Percentiles rank a stretch among this genome's conserved stretches.
Conservation (phyloP, 2,888 invertebrate species). For the Aspidiotus rigidus region DNA sequence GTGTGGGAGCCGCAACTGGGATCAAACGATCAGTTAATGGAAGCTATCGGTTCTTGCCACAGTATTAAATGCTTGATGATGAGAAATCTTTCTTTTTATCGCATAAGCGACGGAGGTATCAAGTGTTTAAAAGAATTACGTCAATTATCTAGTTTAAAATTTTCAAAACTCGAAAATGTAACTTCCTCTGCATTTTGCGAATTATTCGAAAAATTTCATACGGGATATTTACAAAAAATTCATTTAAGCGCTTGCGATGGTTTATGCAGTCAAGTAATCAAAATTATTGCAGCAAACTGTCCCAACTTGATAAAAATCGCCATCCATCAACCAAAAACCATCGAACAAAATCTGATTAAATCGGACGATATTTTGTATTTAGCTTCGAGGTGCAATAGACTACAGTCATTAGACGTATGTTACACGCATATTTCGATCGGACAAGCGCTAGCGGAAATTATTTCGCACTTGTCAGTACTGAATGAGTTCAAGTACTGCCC, state of each 20-base stretch:
- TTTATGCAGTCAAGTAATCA: constrained; percentile 11
- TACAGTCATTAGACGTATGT: constrained; percentile 19
- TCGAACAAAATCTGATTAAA: constrained; percentile 9
- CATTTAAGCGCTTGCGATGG: constrained; percentile 21
- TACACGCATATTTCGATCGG: constrained; percentile 25
- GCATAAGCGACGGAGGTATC: constrained; percentile 15
- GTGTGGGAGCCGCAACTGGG: constrained; percentile 27
- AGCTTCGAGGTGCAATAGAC: constrained; percentile 18
- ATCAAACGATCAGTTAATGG: constrained; percentile 23
- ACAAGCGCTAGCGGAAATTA: constrained; percentile 14
- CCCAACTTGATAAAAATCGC: constrained; percentile 19
- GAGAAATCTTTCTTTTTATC: constrained; percentile 17
- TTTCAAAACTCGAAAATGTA: constrained; percentile 26
- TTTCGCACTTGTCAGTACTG: constrained; percentile 10
- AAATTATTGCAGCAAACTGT: constrained; percentile 20
- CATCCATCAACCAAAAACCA: constrained; percentile 20
- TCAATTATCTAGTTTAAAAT: constrained; percentile 7
- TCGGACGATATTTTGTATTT: constrained; percentile 24
- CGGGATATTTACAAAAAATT: constrained; percentile 18
- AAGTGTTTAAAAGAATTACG: not conserved
- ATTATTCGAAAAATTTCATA: constrained; percentile 23
- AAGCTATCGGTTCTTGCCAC: constrained; percentile 13
- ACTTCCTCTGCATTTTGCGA: not conserved
- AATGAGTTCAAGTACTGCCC: constrained; percentile 19
- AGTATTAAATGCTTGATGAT: constrained; percentile 6